phyloP scores from a whole-genome alignment of 2,113 vertebrate genomes.

The Petaurus breviceps region DNA sequence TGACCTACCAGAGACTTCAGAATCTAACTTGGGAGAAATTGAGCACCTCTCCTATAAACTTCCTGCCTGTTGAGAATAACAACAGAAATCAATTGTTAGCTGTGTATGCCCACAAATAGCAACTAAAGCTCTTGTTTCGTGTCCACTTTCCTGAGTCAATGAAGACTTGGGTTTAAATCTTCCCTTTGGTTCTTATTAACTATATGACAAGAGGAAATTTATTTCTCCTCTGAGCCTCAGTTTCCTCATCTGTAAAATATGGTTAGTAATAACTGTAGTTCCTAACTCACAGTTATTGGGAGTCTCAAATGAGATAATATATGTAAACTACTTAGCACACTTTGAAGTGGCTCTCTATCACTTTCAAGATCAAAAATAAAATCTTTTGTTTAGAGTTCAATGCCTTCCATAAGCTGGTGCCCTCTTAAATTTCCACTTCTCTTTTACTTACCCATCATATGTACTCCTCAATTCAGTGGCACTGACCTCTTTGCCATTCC shows the following conservation, averaged over 20 bases:
- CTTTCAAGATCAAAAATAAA: neutral
- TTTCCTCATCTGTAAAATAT: neutral
- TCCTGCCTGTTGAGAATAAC: neutral
- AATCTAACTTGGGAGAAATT: neutral
- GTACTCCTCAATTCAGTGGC: neutral
- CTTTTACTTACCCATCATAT: neutral
- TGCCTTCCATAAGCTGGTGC: neutral
- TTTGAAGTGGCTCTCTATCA: neutral
- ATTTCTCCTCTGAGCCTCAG: neutral
- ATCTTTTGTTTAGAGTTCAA: neutral
- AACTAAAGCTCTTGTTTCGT: neutral
- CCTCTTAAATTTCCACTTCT: neutral
- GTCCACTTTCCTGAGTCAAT: neutral
- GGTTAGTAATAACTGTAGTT: no score
- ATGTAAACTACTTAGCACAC: neutral
- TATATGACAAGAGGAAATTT: neutral
- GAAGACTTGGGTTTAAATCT: neutral
- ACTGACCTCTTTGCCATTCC: neutral
- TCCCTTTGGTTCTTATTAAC: neutral
- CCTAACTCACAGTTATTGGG: neutral
- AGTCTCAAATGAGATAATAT: neutral
- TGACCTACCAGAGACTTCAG: neutral
- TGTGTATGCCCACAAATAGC: neutral
- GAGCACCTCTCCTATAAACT: neutral
- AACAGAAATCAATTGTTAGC: neutral